phyloP scores from a whole-genome alignment of 2,113 vertebrate genomes.

The Opisthocomus hoazin region DNA sequence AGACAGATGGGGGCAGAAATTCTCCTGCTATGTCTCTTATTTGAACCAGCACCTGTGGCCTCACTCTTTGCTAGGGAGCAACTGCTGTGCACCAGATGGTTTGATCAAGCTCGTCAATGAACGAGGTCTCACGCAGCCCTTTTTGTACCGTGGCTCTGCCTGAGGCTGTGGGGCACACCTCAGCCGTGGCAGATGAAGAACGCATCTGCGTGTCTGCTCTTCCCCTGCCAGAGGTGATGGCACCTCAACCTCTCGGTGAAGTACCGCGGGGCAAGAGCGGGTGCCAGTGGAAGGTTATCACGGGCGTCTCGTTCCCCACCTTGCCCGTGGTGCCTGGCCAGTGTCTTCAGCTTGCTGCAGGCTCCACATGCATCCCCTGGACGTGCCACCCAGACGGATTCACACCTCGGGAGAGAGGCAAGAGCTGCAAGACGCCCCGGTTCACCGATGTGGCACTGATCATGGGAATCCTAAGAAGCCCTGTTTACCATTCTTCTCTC shows the following conservation, averaged over 20 bases:
- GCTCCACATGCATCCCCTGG: rapidly evolving
- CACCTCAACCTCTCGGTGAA: neutral
- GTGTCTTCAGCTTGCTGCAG: neutral
- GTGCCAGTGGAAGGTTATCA: neutral
- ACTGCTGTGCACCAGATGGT: rapidly evolving
- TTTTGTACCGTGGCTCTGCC: neutral
- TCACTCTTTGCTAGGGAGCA: rapidly evolving
- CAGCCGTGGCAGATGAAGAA: rapidly evolving
- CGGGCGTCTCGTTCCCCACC: neutral
- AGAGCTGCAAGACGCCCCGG: neutral
- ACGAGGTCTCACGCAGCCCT: neutral
- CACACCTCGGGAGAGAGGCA: neutral
- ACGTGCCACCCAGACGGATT: neutral
- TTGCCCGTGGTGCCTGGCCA: rapidly evolving
- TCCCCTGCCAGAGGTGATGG: rapidly evolving
- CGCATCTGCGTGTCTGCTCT: neutral
- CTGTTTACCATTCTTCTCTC: neutral
- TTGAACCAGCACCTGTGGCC: neutral
- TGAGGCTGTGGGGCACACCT: rapidly evolving
- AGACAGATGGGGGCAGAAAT: neutral
- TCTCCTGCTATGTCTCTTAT: neutral
- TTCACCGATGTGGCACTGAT: neutral
- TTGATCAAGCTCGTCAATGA: neutral
- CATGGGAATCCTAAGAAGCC: neutral
- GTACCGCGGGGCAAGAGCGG: neutral